Evolutionary conservation across 1,140 invertebrate genomes (phyloP), one percentile per base, ranked within the genome.

Genomic region (Anastrepha ludens): DNA sequence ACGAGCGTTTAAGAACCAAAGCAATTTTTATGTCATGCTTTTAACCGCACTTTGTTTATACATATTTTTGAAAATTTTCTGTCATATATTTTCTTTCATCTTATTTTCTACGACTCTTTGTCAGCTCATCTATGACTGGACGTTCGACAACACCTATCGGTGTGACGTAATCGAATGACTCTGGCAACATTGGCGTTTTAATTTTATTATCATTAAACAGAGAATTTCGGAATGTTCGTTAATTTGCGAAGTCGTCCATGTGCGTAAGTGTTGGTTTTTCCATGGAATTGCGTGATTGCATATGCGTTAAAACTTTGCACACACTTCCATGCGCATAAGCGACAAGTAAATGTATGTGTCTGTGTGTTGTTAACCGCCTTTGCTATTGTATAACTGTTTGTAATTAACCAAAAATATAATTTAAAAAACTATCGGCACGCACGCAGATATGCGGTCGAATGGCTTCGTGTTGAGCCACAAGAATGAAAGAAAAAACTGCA

Each of bases 371-470:
- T 67, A 67, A 67, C 64, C 64, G 64, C 64, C 39, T 67, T 67
- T 20, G 64, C 64, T 39, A 67, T 67, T 67, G 64, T 67, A 44
- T 74, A 74, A 74, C 67, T 74, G 29, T 29, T 29, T 29, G 39
- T 74, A 74, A 74, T 74, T 74, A 74, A 74, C 67, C 67, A 47
- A 74, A 74, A 74, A 47, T 74, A n/a, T 41, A 74, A 74, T 47
- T 44, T 74, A 74, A 44, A 74, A 74, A 17, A 44, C 41, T 15
- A 44, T 15, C 41, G 67, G 67, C 41, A 74, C 44, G 41, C 67
- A 74, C 41, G 47, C 67, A 74, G 39, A 11, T 74, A 44, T 74
- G 67, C 67, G 67, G 41, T 39, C 29, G 65, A 11, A 20, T 29
- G 65, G 20, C 39, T 13, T 20, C 29, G 65, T 74, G 67, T 47